Conservation (phyloP, 2,888 invertebrate species). For the Pammene aurita region DNA sequence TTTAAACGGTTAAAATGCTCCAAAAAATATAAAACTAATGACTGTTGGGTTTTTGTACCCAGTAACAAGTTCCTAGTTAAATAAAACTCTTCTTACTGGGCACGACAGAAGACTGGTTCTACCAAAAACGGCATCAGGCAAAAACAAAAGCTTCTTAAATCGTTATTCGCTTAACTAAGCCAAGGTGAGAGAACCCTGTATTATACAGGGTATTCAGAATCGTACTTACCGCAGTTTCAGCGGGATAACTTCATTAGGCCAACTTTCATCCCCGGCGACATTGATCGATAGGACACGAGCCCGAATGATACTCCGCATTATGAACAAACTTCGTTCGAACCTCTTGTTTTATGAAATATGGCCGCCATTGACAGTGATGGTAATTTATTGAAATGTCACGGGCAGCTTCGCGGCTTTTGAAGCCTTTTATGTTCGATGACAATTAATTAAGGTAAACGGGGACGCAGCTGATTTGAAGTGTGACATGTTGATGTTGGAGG, state of each 20-base stretch:
- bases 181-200: no score
- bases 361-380: slow-evolving; percentile 68
- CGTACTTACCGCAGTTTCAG: slow-evolving; percentile 45
- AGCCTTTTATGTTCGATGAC: slow-evolving; percentile 28
- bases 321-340: slow-evolving; percentile 58
- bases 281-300: slow-evolving; percentile 55
- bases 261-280: slow-evolving; percentile 51
- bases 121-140: no score
- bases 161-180: no score
- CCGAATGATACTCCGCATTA: slow-evolving; percentile 47
- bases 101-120: no score
- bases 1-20: no score
- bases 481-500: not conserved
- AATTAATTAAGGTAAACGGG: slow-evolving; percentile 27
- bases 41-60: no score
- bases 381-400: slow-evolving; percentile 76
- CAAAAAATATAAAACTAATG: no score
- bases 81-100: no score
- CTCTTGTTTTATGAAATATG: slow-evolving; percentile 78
- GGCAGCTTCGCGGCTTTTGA: slow-evolving; percentile 47
- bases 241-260: slow-evolving; percentile 58
- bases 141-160: no score
- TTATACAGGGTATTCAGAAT: not conserved
- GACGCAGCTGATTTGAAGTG: slow-evolving; percentile 4
- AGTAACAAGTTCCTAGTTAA: no score